Percentiles rank a stretch among this genome's conserved stretches.
Conservation (phyloP, 2,888 invertebrate genomes). For the Apantesis nais region DNA sequence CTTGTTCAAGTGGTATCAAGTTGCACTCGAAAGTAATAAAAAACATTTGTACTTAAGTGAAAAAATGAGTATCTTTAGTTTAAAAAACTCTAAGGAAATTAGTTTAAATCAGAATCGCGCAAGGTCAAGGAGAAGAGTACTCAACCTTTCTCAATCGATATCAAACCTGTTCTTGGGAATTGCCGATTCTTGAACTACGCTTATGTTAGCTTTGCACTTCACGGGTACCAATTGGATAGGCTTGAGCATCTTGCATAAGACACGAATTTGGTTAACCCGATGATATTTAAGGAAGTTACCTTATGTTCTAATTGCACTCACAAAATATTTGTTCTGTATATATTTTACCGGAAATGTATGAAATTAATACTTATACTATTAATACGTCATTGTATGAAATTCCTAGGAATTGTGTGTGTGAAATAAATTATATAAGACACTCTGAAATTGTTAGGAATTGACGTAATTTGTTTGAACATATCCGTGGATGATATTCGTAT, state of each 20-base stretch:
- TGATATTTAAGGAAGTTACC: too few relatives aligned
- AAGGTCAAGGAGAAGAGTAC: background rate
- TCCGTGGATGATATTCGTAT: constrained; percentile 46
- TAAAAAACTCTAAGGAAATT: background rate
- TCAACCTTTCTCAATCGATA: background rate
- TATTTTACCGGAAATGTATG: too few relatives aligned
- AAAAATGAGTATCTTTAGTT: too few relatives aligned
- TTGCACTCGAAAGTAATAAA: too few relatives aligned
- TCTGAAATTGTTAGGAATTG: constrained; percentile 45
- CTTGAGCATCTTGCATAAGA: background rate
- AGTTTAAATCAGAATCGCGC: background rate
- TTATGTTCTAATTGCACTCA: too few relatives aligned
- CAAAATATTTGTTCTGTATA: too few relatives aligned
- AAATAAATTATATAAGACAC: constrained; percentile 50
- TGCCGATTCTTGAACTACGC: background rate
- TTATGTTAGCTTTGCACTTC: background rate
- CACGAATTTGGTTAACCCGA: background rate
- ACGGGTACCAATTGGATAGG: too few relatives aligned
- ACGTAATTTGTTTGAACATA: constrained; percentile 38
- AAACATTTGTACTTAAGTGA: too few relatives aligned
- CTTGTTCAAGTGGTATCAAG: too few relatives aligned
- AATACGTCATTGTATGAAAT: too few relatives aligned
- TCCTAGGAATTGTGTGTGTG: too few relatives aligned
- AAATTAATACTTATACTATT: too few relatives aligned
- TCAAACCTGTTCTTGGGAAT: background rate